A percentile compares a stretch with the other conserved stretches of the same genome.
These are phyloP conservation scores for Accipiter cooperii DNA, from an alignment of 2,113 vertebrate genomes.

Conservation along the genomic window DNA sequence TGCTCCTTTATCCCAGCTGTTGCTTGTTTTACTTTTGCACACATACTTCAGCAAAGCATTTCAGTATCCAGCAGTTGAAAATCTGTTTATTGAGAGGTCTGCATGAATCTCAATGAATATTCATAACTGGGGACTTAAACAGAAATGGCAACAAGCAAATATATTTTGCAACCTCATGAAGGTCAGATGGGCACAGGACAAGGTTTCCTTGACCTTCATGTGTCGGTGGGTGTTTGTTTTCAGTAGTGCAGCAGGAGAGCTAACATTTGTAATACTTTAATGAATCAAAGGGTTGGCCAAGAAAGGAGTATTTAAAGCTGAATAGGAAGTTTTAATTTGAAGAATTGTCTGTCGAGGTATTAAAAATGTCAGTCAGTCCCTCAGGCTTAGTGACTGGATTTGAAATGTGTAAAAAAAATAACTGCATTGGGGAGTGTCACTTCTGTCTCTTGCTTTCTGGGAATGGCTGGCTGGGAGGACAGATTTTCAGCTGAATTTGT, in stretches of 20 bases:
- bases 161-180: neutral
- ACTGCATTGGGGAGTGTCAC: neutral
- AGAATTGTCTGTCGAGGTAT: neutral
- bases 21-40: neutral
- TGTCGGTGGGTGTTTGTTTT: neutral
- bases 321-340: neutral
- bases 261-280: neutral
- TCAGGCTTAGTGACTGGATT: neutral
- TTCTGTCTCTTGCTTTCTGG: constrained; percentile 14
- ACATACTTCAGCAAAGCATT: neutral
- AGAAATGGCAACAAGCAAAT: neutral
- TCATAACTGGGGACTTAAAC: neutral
- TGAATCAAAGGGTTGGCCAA: neutral
- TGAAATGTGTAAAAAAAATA: neutral
- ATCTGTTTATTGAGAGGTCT: neutral
- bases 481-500: constrained; percentile 16
- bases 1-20: neutral
- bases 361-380: constrained; percentile 21
- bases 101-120: neutral
- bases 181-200: neutral
- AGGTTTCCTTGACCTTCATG: neutral
- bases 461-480: constrained; percentile 49
- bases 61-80: neutral
- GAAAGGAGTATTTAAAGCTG: neutral
- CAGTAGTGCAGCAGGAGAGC: neutral